These are phyloP conservation scores for Leucania comma DNA, from an alignment of 2,888 invertebrate genomes.

Conservation along the genomic window DNA sequence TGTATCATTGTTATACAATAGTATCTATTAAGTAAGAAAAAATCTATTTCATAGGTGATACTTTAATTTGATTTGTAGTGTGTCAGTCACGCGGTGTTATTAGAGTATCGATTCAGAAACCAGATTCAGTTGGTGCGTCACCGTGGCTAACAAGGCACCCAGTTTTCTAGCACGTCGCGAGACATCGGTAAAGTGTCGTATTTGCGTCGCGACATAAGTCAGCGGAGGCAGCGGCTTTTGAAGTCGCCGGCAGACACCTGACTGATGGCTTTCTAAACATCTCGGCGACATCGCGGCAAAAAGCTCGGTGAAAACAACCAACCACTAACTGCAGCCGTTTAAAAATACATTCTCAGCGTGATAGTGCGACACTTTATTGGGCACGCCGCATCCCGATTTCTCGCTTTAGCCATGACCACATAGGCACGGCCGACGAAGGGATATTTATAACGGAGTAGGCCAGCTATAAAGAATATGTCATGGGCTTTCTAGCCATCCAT, in stretches of 20 bases:
- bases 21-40: no score
- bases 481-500: slow-evolving; percentile 29
- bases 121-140: slow-evolving; percentile 61
- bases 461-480: slow-evolving; percentile 37
- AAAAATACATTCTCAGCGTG: slow-evolving; percentile 80
- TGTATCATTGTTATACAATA: no score
- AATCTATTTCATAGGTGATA: no score
- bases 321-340: slow-evolving; percentile 83
- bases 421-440: slow-evolving; percentile 42
- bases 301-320: slow-evolving; percentile 86
- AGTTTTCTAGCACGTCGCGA: slow-evolving; percentile 57
- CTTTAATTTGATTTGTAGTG: no score
- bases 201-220: slow-evolving; percentile 77
- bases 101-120: slow-evolving; percentile 22
- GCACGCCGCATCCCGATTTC: slow-evolving; percentile 70
- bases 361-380: slow-evolving; percentile 72
- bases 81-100: neutral
- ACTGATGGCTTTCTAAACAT: slow-evolving; percentile 89
- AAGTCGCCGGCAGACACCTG: slow-evolving; percentile 84
- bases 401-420: slow-evolving; percentile 63
- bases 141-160: slow-evolving; percentile 57
- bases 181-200: slow-evolving; percentile 62
- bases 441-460: slow-evolving; percentile 54
- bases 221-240: slow-evolving; percentile 78
- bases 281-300: slow-evolving; percentile 81